phyloP scores from a whole-genome alignment of 2,888 invertebrate species.

The Clitarchus hookeri region DNA sequence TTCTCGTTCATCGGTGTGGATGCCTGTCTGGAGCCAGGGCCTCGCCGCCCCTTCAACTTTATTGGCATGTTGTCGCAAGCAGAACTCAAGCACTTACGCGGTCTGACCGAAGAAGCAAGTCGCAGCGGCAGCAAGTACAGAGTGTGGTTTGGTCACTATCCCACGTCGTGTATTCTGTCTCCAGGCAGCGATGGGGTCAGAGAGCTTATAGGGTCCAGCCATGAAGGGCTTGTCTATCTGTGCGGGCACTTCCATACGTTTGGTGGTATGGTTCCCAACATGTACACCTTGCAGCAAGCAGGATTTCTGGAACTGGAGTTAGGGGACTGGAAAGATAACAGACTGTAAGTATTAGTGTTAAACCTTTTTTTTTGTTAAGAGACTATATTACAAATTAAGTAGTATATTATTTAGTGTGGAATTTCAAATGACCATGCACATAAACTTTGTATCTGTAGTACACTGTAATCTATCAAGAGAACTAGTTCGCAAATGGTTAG shows the following conservation, averaged over 20 bases:
- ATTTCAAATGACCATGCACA: no score
- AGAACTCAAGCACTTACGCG: conserved; percentile 55
- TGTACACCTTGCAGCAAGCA: conserved; percentile 84
- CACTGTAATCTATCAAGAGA: no score
- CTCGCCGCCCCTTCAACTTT: conserved; percentile 88
- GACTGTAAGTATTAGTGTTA: conserved; percentile 64
- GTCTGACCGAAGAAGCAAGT: conserved; percentile 32
- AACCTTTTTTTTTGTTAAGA: no score
- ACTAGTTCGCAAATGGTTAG: no score
- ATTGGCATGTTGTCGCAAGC: conserved; percentile 69
- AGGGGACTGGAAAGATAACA: conserved; percentile 90
- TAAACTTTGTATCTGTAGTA: no score
- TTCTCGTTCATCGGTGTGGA: conserved; percentile 87
- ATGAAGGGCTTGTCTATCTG: conserved; percentile 73
- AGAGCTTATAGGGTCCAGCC: conserved; percentile 63
- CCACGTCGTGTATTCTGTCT: conserved; percentile 81
- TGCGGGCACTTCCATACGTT: conserved; percentile 91
- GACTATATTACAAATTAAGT: no score
- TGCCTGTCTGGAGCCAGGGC: conserved; percentile 85
- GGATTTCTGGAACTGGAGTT: conserved; percentile 87
- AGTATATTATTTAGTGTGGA: no score
- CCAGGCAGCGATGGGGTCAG: conserved; percentile 58
- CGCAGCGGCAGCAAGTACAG: conserved; percentile 61
- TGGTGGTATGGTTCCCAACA: conserved; percentile 75
- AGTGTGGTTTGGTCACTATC: conserved; percentile 89